Conservation (phyloP, 92 coral and sea anemone genomes). For the Micromussa lordhowensis region DNA sequence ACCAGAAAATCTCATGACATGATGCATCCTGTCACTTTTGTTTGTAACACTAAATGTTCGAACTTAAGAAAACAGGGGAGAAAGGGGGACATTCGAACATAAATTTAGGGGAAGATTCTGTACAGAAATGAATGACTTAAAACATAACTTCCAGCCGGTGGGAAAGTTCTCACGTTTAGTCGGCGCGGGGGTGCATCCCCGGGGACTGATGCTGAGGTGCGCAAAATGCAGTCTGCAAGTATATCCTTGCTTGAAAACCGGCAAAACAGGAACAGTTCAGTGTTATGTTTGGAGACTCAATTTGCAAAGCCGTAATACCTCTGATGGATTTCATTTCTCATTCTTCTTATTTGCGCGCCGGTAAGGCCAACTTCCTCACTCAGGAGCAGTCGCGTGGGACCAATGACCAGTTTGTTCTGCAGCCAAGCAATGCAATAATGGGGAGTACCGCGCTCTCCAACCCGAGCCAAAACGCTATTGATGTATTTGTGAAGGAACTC, state of each 20-base stretch:
- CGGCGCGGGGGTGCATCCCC: not conserved
- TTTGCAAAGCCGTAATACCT: not conserved
- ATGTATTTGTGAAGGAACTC: constrained; percentile 25
- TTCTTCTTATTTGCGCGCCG: not conserved
- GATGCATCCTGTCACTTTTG: too few relatives aligned
- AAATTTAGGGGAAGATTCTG: too few relatives aligned
- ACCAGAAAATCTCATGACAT: too few relatives aligned
- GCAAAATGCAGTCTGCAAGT: not conserved
- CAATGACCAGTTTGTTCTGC: constrained; percentile 31
- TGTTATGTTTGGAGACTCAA: not conserved
- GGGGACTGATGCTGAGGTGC: not conserved
- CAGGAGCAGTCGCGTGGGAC: constrained; percentile 14
- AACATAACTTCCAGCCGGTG: too few relatives aligned
- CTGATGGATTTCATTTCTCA: constrained; percentile 24
- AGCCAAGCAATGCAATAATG: constrained; percentile 1
- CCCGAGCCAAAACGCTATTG: constrained; percentile 1
- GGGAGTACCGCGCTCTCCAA: not conserved
- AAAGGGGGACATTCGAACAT: too few relatives aligned
- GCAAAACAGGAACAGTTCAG: not conserved
- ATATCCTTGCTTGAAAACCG: not conserved
- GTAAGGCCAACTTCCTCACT: constrained; percentile 14
- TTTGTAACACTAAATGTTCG: too few relatives aligned
- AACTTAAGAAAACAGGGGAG: too few relatives aligned
- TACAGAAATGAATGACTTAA: too few relatives aligned
- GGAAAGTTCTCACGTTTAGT: too few relatives aligned